Base-by-base conservation (phyloP, 1,140 invertebrate species). In the Plectrocnemia conspersa region DNA sequence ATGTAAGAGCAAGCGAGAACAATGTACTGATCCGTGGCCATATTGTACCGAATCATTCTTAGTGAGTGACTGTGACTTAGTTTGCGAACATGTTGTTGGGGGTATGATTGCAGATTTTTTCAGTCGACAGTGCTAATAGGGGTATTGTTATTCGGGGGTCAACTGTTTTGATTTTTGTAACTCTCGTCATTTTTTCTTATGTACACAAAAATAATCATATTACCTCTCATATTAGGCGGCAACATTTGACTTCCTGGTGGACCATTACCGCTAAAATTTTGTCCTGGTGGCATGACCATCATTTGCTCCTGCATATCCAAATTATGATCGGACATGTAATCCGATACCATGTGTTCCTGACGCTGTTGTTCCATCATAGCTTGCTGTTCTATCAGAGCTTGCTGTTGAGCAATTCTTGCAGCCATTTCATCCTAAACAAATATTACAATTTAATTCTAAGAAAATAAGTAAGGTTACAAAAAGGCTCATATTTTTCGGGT, bases 101-200 rank as follows among this genome's bases (percentile, higher is more conserved):
- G 45, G 59, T 60, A 4, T 65, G 64, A 27, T 63, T 56, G n/a
- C 56, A 62, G 40, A 63, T 49, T 10, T 64, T 54, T 64, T 66
- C 65, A 32, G 65, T 52, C 48, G 65, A 56, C 24, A 64, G 36
- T 16, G 64, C 62, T 24, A 56, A 58, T 40, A 32, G 52, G 40
- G 41, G 49, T 59, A 65, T 6, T n/a, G 16, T 36, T 13, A 16
- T 11, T 36, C 11, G 33, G 5, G 36, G 36, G 9, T 19, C 36
- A 15, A 40, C 21, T 15, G 21, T 15, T 40, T 40, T 15, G 16
- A 9, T 40, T 42, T 23, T 23, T 2, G 40, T 11, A 11, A 23
- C 11, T 13, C n/a, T n/a, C n/a, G 36, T 29, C n/a, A 29, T 29
- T 29, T 29, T 6, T 29, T 7, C 6, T 6, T n/a, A 29, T 29